Evolutionary conservation across 1,140 invertebrate species (phyloP).

Genomic region (Acromyrmex echinatior): DNA sequence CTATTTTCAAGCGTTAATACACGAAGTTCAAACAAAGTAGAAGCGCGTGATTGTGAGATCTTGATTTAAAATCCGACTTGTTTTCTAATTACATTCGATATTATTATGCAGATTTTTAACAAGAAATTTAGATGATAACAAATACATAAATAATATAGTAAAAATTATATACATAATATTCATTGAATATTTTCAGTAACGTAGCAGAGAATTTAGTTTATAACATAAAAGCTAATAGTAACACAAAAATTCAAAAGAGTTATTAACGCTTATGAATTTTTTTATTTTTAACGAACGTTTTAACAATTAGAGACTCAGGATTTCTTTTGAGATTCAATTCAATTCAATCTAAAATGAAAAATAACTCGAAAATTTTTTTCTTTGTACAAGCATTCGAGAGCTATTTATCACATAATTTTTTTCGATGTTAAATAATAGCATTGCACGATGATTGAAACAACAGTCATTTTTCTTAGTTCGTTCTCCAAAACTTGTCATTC

Average conservation of each 20-base stretch:
- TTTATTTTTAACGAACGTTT: not conserved
- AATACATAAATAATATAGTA: not conserved
- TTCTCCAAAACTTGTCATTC: not conserved
- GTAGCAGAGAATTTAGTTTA: not conserved
- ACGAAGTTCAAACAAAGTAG: not conserved
- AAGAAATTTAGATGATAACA: not conserved
- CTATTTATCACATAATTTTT: not conserved
- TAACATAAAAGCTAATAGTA: not conserved
- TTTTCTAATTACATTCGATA: conserved; percentile 21
- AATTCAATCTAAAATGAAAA: not conserved
- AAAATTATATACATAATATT: not conserved
- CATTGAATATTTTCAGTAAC: not conserved
- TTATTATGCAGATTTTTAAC: not conserved
- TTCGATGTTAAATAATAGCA: not conserved
- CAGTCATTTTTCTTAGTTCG: not conserved
- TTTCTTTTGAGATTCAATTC: not conserved
- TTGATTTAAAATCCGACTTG: conserved; percentile 27
- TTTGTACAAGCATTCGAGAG: not conserved
- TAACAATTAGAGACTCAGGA: not conserved
- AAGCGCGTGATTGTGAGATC: conserved; percentile 13
- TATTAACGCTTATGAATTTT: not conserved
- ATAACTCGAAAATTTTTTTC: too few species aligned
- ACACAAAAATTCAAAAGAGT: not conserved
- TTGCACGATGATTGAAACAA: not conserved
- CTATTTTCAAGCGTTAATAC: not conserved